phyloP scores from a whole-genome alignment of 2,797 vertebrate species.

The Hephaestus fuliginosus region DNA sequence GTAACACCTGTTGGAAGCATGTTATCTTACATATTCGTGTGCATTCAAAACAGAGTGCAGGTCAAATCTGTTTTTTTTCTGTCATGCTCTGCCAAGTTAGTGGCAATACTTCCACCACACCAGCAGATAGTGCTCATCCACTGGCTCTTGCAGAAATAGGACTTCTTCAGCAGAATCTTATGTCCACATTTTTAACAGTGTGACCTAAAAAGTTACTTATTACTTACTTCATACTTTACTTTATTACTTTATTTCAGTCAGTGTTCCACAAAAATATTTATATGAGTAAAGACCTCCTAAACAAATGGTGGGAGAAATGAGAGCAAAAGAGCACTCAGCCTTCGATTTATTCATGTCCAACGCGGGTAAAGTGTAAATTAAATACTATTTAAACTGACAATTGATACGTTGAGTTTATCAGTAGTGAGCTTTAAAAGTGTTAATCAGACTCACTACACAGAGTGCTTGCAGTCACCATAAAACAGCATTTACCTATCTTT shows the following conservation, averaged over 20 bases:
- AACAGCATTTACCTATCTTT: not conserved
- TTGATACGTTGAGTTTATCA: not conserved
- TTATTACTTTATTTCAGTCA: not conserved
- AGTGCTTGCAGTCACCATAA: not conserved
- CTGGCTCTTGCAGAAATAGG: constrained; percentile 26
- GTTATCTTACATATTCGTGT: not conserved
- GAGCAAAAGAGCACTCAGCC: too few species aligned
- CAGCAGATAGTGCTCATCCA: constrained; percentile 83
- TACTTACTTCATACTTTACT: not conserved
- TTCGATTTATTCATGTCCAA: not conserved
- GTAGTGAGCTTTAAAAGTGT: not conserved
- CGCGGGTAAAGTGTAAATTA: not conserved
- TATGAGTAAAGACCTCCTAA: not conserved
- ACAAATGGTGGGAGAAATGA: not conserved
- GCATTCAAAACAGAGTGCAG: not conserved
- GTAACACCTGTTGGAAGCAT: not conserved
- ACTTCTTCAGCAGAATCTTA: not conserved
- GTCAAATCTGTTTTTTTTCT: not conserved
- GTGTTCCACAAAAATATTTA: not conserved
- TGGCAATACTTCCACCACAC: constrained; percentile 23
- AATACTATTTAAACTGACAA: not conserved
- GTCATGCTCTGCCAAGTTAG: not conserved
- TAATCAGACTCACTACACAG: not conserved
- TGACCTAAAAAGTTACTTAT: not conserved
- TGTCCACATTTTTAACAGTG: not conserved